Conservation (phyloP, 2,888 invertebrate species). For the Mantis religiosa region DNA sequence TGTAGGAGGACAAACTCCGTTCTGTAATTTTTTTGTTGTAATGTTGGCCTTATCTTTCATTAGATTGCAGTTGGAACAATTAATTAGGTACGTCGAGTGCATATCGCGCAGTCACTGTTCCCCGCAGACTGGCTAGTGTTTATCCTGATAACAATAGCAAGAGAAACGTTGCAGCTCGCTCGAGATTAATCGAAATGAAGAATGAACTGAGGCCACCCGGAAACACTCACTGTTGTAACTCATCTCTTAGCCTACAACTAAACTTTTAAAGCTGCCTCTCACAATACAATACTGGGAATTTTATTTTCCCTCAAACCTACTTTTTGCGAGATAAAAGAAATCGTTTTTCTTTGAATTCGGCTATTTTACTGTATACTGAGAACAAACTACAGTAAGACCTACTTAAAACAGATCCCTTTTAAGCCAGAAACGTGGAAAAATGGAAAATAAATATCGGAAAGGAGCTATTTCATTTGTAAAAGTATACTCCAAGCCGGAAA, state of each 20-base stretch:
- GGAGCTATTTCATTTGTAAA: too few species aligned
- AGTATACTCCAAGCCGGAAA: too few species aligned
- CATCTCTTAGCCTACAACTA: background rate
- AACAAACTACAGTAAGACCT: too few species aligned
- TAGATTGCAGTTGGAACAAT: background rate
- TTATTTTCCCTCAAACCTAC: too few species aligned
- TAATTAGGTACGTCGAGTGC: background rate
- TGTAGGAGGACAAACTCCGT: background rate
- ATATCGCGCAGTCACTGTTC: background rate
- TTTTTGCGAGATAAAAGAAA: too few species aligned
- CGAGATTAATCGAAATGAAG: background rate
- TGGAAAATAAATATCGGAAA: too few species aligned
- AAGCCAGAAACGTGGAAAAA: too few species aligned
- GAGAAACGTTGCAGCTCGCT: background rate
- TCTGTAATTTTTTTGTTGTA: background rate
- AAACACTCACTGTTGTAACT: background rate
- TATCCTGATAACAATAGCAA: background rate
- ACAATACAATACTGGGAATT: background rate
- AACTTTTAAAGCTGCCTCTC: background rate
- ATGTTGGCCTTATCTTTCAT: background rate
- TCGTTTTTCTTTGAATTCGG: too few species aligned
- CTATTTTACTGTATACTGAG: too few species aligned
- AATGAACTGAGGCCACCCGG: background rate
- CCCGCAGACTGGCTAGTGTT: background rate
- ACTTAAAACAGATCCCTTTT: too few species aligned